Percentiles rank a stretch among this genome's conserved stretches.
Evolutionary conservation across 2,113 vertebrate species (phyloP).

Genomic region (Clarias gariepinus): DNA sequence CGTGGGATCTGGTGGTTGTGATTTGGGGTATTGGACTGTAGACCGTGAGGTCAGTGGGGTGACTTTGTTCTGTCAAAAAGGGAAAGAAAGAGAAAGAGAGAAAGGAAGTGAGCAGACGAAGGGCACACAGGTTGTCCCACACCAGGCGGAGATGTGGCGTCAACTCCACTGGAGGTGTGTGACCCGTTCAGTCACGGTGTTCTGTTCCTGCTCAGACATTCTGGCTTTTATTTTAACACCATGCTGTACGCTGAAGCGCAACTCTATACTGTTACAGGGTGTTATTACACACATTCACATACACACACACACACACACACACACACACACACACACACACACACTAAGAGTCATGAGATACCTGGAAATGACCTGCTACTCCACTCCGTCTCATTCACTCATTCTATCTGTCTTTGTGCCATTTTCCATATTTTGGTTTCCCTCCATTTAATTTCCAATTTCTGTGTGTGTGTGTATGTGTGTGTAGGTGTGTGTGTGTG

Average conservation of each 20-base stretch:
- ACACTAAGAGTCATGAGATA: not conserved
- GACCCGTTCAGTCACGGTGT: slow-evolving; percentile 65
- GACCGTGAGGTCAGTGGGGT: slow-evolving; percentile 2
- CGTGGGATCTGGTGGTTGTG: slow-evolving; percentile 17
- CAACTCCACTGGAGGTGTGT: slow-evolving; percentile 24
- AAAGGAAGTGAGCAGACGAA: not conserved
- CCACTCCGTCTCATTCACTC: not conserved
- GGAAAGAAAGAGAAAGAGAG: not conserved
- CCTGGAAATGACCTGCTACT: not conserved
- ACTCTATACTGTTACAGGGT: slow-evolving; percentile 63
- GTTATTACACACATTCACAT: slow-evolving; percentile 13
- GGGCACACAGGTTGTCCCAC: not conserved
- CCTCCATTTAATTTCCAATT: not conserved
- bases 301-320: not conserved
- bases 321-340: slow-evolving; percentile 7
- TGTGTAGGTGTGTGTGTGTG: slow-evolving; percentile 38
- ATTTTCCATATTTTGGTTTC: slow-evolving; percentile 41
- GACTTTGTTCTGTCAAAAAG: not conserved
- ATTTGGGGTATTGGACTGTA: slow-evolving; percentile 41
- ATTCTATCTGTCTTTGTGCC: slow-evolving; percentile 57
- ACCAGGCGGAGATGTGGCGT: not conserved
- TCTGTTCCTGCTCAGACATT: slow-evolving; percentile 68
- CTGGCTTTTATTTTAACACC: slow-evolving; percentile 73
- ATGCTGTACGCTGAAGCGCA: slow-evolving; percentile 69
- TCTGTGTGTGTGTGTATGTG: slow-evolving; percentile 33